Conservation (phyloP, 2,113 vertebrate species). For the Sylvia atricapilla region DNA sequence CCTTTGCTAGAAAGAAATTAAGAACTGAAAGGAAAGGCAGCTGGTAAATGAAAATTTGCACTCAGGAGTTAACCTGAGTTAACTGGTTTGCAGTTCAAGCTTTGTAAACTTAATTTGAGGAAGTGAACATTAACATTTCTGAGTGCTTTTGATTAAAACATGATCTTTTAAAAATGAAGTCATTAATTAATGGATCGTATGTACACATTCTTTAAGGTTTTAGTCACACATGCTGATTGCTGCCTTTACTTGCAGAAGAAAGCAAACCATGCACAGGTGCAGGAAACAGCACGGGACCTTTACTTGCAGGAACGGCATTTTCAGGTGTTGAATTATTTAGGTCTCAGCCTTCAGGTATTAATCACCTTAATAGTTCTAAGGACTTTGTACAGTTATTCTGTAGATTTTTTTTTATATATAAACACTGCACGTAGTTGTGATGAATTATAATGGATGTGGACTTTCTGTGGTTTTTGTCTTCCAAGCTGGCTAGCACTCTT, state of each 20-base stretch:
- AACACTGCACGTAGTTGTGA: not conserved
- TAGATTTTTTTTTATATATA: not conserved
- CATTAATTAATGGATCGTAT: not conserved
- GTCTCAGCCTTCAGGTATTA: not conserved
- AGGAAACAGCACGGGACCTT: not conserved
- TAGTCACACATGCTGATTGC: not conserved
- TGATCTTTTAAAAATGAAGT: not conserved
- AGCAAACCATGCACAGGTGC: not conserved
- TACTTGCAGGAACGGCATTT: not conserved
- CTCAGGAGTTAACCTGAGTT: not conserved
- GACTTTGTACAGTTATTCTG: not conserved
- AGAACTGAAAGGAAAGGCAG: slow-evolving; percentile 25
- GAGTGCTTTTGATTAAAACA: not conserved
- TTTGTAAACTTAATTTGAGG: not conserved
- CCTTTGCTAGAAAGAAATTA: not conserved
- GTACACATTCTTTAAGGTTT: not conserved
- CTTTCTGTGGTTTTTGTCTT: not conserved
- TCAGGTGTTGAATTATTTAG: not conserved
- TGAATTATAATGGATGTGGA: not conserved
- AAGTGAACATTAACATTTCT: not conserved
- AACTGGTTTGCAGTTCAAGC: not conserved
- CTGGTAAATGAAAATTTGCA: not conserved
- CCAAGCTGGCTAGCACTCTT: not conserved
- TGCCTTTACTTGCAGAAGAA: not conserved
- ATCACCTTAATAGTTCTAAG: not conserved